Percentiles rank a stretch among this genome's conserved stretches.
These are phyloP conservation scores for Oreochromis niloticus DNA, from an alignment of 2,113 vertebrate species.

Conservation along the genomic window DNA sequence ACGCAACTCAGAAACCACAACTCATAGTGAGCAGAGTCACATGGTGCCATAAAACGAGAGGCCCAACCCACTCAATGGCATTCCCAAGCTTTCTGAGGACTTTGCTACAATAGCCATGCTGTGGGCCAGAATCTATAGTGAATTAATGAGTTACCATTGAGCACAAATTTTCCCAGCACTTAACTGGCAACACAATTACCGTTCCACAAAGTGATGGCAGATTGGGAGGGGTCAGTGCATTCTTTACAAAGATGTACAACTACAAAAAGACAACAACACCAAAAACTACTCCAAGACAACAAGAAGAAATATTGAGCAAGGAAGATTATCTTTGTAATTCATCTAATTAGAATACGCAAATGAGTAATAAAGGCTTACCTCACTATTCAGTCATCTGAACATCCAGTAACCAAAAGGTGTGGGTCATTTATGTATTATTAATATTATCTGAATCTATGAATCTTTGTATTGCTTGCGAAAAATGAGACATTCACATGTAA, in stretches of 20 bases:
- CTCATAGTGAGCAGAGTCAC: constrained; percentile 20
- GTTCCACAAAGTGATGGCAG: constrained; percentile 30
- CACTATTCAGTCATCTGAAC: not conserved
- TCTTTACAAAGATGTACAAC: constrained; percentile 26
- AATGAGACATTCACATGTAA: not conserved
- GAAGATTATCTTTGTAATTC: not conserved
- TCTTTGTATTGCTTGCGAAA: not conserved
- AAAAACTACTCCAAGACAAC: constrained; percentile 14
- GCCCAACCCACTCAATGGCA: constrained; percentile 64
- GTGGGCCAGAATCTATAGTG: constrained; percentile 62
- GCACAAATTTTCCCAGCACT: constrained; percentile 59
- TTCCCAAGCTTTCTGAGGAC: constrained; percentile 68
- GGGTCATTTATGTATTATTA: not conserved
- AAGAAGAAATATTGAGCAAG: not conserved
- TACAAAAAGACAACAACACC: constrained; percentile 18
- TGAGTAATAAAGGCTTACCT: not conserved
- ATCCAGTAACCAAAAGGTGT: not conserved
- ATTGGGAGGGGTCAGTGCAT: constrained; percentile 6
- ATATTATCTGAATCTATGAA: not conserved
- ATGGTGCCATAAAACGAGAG: constrained; percentile 46
- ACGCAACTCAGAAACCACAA: constrained; percentile 24
- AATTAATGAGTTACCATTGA: constrained; percentile 73
- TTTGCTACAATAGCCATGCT: constrained; percentile 67
- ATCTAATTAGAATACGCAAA: not conserved
- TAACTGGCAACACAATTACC: constrained; percentile 54